Percentiles rank a stretch among this genome's conserved stretches.
Conservation (phyloP, 2,113 vertebrate genomes). For the Platysternon megacephalum region DNA sequence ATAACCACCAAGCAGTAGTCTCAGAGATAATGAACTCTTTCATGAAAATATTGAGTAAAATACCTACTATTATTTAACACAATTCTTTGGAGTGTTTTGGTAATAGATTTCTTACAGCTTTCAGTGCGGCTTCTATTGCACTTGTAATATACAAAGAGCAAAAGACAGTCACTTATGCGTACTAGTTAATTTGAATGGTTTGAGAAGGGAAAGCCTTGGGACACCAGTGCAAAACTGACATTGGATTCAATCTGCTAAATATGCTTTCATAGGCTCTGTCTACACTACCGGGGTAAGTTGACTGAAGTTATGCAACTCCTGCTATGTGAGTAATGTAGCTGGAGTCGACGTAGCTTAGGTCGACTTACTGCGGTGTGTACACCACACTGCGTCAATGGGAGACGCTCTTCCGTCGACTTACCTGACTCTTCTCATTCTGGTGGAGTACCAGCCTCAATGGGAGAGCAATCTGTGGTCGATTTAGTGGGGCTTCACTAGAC, state of each 20-base stretch:
- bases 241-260: neutral
- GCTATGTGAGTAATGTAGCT: no score
- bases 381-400: no score
- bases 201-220: slow-evolving; percentile 1
- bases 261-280: neutral
- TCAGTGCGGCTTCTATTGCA: neutral
- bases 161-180: neutral
- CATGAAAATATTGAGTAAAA: neutral
- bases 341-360: no score
- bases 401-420: no score
- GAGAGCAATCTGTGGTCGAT: no score
- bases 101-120: neutral
- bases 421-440: no score
- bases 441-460: no score
- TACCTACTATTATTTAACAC: neutral
- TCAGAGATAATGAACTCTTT: neutral
- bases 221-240: slow-evolving; percentile 1
- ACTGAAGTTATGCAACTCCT: no score
- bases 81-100: neutral
- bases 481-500: no score
- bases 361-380: no score
- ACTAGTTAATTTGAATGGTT: neutral
- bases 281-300: no score
- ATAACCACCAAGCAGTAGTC: neutral
- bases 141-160: neutral